Base-by-base conservation (phyloP, 2,797 vertebrate genomes). In the Lepus townsendii region DNA sequence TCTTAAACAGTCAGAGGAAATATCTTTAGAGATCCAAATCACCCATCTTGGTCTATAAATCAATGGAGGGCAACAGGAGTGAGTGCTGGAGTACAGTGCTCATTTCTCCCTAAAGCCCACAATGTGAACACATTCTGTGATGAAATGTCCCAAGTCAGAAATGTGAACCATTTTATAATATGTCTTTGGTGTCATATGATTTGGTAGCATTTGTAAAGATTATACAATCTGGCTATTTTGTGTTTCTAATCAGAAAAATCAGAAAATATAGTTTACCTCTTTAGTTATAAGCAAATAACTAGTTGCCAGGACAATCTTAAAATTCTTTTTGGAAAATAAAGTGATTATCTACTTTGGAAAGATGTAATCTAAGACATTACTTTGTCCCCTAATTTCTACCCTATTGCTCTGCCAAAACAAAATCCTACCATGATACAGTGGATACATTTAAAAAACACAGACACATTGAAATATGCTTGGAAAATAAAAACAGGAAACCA, bases 261-360 rank as follows among this genome's bases (percentile, higher is more conserved):
- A 95, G 47, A 93, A 90, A 89, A 68, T 73, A 8, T 79, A n/a
- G 19, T 42, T 94, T 84, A 78, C 3, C 9, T 42, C n/a, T 94
- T 93, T 80, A 79, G n/a, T 91, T 13, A 90, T 88, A 77, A 94
- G 26, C 32, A 93, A 73, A 83, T 88, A 90, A 72, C 71, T 52
- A 72, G 50, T 86, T 38, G 3, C 30, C 32, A 86, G 26, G 63
- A 93, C 96, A 82, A 80, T 69, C 12, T 68, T 92, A 89, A 93
- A 32, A 71, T 92, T 3, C 9, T 32, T 93, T 92, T 78, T 75
- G 19, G 35, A 83, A 92, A 77, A 19, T 69, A 88, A 79, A 95
- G 71, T 76, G 72, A 80, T 79, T 73, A 54, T 50, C 5, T 1
- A 54, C n/a, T 79, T 95, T 79, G 32, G 66, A 47, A 77, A 91